Evolutionary conservation across 2,888 invertebrate genomes (phyloP), one percentile per base, ranked within the genome.

Genomic region (Blastobasis lacticolella): DNA sequence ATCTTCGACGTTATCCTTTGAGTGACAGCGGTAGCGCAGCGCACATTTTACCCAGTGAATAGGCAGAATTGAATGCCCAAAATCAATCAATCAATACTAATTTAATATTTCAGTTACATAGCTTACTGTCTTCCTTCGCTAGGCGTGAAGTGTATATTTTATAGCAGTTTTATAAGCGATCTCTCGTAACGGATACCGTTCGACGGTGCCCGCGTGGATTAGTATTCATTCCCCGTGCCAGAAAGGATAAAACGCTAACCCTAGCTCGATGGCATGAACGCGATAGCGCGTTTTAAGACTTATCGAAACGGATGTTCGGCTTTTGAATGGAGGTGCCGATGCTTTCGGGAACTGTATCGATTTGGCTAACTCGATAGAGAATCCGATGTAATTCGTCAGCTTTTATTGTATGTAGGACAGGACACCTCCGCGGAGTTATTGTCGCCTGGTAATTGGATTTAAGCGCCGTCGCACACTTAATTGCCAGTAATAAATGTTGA

Each of bases 21-120:
- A 23, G 23, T 23, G 23, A 62, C 63, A 64, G 54, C 59, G 58
- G 55, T 60, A 56, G 63, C 64, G 65, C 65, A n/a, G 41, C 41
- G 7, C 7, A 41, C 23, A 23, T 23, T 23, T 23, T 23, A 23
- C 23, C 23, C 23, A 23, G 23, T 23, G 23, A 23, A 23, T 23
- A 23, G 23, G 23, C 23, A 23, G 23, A 23, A 23, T 23, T 23
- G 23, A 23, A 23, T 23, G 23, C 23, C 23, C 23, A 23, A 23
- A 23, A 23, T 23, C 23, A 23, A 23, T 23, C 23, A 23, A 23
- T 23, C 1, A 23, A 23, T 23, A 23, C 23, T 23, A 23, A 23
- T 23, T 23, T 10, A 36, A 23, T 23, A 23, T 23, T 23, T 23
- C 23, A 23, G 23, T 23, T 23, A 23, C 23, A 23, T 23, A 3